These are phyloP conservation scores for Pseudorhombus dupliciocellatus DNA, from an alignment of 2,113 vertebrate species.

Conservation along the genomic window DNA sequence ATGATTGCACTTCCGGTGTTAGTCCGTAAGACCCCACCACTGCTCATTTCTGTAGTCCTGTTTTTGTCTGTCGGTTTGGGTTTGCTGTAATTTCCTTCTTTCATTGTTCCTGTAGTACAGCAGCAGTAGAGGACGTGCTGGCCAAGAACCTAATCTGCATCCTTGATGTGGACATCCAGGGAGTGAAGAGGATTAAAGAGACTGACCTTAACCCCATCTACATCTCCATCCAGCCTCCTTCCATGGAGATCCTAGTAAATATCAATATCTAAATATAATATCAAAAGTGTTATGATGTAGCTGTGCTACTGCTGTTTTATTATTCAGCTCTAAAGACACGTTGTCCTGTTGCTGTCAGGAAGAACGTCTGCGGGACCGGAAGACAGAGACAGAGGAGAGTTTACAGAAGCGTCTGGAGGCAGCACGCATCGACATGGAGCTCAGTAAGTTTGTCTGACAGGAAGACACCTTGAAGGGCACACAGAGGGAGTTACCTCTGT, in stretches of 20 bases:
- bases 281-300: neutral
- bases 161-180: conserved; percentile 96
- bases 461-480: neutral
- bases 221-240: conserved; percentile 92
- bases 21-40: neutral
- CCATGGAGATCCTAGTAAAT: conserved; percentile 89
- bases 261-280: neutral
- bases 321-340: neutral
- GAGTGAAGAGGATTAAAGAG: conserved; percentile 92
- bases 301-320: neutral
- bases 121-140: conserved; percentile 88
- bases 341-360: conserved; percentile 78
- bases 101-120: conserved; percentile 82
- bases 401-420: conserved; percentile 87
- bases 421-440: conserved; percentile 88
- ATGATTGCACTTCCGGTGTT: neutral
- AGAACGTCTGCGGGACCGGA: conserved; percentile 87
- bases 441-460: conserved; percentile 83
- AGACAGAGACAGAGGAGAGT: conserved; percentile 93
- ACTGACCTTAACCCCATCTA: conserved; percentile 93
- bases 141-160: conserved; percentile 94
- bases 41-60: neutral
- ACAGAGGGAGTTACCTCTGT: too few species aligned
- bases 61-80: neutral
- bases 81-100: neutral